These are phyloP conservation scores for Rhombomys opimus DNA, from an alignment of 2,113 vertebrate species.

Conservation along the genomic window DNA sequence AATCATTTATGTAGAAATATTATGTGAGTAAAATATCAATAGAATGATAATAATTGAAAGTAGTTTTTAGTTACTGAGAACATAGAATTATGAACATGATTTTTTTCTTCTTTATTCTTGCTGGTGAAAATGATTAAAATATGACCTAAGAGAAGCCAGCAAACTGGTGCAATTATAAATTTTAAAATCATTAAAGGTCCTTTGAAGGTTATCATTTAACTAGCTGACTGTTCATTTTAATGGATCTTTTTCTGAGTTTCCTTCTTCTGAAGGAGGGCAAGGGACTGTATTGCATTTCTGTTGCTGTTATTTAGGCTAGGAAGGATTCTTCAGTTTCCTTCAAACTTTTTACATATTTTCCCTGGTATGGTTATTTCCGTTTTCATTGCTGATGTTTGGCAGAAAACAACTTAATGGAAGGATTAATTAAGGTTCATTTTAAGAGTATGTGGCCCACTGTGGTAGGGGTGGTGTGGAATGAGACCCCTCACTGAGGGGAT, in stretches of 20 bases:
- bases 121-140: conserved; percentile 6
- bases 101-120: conserved; percentile 36
- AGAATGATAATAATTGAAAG: not conserved
- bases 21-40: not conserved
- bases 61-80: conserved; percentile 36
- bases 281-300: not conserved
- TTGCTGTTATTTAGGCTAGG: not conserved
- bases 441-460: not conserved
- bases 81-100: not conserved
- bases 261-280: not conserved
- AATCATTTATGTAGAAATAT: not conserved
- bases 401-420: not conserved
- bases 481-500: no score
- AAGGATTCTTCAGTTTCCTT: not conserved
- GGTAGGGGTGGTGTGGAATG: not conserved
- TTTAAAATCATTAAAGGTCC: not conserved
- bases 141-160: not conserved
- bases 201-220: not conserved
- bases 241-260: not conserved
- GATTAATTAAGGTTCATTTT: not conserved
- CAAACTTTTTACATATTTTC: not conserved
- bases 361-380: not conserved
- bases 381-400: not conserved
- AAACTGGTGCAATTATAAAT: not conserved
- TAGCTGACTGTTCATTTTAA: not conserved